Conservation (phyloP, 1,140 invertebrate species). For the Habropoda laboriosa region DNA sequence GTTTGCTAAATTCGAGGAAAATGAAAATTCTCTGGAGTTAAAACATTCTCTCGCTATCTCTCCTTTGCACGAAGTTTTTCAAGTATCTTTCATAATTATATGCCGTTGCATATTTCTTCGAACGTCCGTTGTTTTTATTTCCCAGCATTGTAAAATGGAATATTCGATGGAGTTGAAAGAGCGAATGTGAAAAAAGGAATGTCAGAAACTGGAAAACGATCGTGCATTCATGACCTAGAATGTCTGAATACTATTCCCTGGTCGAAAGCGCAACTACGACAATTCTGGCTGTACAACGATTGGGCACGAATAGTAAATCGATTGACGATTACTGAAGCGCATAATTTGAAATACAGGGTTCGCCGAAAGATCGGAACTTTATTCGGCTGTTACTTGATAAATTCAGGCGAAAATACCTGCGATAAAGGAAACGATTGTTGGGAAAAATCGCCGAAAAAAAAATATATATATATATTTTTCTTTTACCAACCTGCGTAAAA, state of each 20-base stretch:
- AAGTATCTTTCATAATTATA: too few relatives aligned
- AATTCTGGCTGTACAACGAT: constrained; percentile 51
- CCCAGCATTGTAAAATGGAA: neutral
- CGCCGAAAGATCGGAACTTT: constrained; percentile 43
- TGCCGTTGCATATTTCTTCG: too few relatives aligned
- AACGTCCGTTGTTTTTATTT: neutral
- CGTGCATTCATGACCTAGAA: constrained; percentile 38
- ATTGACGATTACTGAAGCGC: constrained; percentile 69
- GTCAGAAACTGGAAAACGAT: neutral
- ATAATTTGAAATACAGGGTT: constrained; percentile 59
- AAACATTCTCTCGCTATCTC: too few relatives aligned
- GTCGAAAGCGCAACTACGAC: constrained; percentile 39
- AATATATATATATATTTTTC: too few relatives aligned
- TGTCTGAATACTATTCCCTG: constrained; percentile 46
- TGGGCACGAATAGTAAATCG: constrained; percentile 71
- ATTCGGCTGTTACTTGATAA: constrained; percentile 24
- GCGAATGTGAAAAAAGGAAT: neutral
- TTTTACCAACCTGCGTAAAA: neutral
- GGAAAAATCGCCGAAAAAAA: neutral
- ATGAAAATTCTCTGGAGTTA: too few relatives aligned
- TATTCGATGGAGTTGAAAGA: neutral
- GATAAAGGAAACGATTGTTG: neutral
- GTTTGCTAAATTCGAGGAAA: too few relatives aligned
- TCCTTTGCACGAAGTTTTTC: too few relatives aligned
- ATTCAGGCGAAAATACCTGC: constrained; percentile 15